Base-by-base conservation (phyloP, 1,140 invertebrate species). In the Drosophila carrolli region DNA sequence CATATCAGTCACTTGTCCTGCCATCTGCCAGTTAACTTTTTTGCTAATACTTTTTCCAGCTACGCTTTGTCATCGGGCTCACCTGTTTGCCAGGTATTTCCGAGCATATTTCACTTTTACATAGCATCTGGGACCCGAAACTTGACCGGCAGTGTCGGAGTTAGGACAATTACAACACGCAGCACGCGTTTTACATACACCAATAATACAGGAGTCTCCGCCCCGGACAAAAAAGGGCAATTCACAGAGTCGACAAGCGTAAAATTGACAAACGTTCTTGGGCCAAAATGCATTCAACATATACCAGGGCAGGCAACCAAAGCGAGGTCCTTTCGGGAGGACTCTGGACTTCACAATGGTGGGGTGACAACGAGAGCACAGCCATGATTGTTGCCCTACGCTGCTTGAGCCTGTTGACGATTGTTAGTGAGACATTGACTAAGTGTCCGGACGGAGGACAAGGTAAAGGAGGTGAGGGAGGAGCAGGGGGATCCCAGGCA, bases 381-480 rank as follows among this genome's bases (percentile, higher is more conserved):
- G 62, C 73, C 79, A 61, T 63, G 78, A 83, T 76, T 66, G 62
- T 61, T 61, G 70, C 72, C 74, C 60, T 63, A 88, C 79, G 83
- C 83, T 88, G 75, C 83, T 86, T 76, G 83, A 86, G 84, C 83
- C 83, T 86, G 83, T 88, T 86, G 83, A 86, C 83, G 86, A 88
- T 89, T 88, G 84, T 88, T 88, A 89, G 84, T 83, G 80, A 88
- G 84, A 88, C 85, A 88, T 89, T 88, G 84, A 88, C 84, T 75
- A 74, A 89, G 84, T 89, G 84, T 84, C 75, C 63, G 57, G 51
- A 13, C 43, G 41, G 41, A 65, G 61, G 32, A 29, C 40, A 29
- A 46, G 29, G 40, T 63, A 23, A 23, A 23, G 23, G 23, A 23
- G 32, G n/a, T 44, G 9, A 29, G 5, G 32, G 29, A 41, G n/a